A percentile compares a stretch with the other conserved stretches of the same genome.
Evolutionary conservation across 2,113 vertebrate genomes (phyloP).

Genomic region (Hypanus sabinus): DNA sequence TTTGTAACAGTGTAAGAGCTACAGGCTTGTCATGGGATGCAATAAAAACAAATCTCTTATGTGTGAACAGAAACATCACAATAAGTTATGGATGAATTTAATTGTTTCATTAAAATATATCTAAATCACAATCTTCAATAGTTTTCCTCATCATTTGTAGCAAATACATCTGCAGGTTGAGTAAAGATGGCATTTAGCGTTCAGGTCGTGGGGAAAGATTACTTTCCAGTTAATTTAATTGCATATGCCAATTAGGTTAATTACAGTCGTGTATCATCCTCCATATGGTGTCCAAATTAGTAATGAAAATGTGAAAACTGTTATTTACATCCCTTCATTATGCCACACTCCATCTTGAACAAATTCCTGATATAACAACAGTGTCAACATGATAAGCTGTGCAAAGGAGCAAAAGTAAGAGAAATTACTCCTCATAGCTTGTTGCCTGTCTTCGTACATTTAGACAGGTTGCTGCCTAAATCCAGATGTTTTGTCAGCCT

Average conservation of each 20-base stretch:
- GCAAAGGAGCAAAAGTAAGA: neutral
- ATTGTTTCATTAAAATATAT: neutral
- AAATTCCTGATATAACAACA: neutral
- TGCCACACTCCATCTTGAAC: neutral
- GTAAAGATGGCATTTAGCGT: neutral
- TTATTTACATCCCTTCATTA: neutral
- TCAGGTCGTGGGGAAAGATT: neutral
- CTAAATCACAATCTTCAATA: neutral
- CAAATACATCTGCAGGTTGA: neutral
- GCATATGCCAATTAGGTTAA: neutral
- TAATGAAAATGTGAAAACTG: neutral
- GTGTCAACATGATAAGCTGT: neutral
- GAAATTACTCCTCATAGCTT: neutral
- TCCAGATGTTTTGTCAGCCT: neutral
- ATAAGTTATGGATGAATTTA: neutral
- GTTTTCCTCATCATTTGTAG: neutral
- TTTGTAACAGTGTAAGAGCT: neutral
- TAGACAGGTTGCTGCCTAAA: too few species aligned
- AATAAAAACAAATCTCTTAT: neutral
- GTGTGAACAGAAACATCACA: neutral
- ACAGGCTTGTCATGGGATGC: neutral
- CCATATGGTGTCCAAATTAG: neutral
- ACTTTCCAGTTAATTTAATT: slow-evolving; percentile 12
- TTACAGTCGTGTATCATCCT: slow-evolving; percentile 1
- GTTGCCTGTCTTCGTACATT: neutral